Evolutionary conservation across 2,797 vertebrate species (phyloP).

Genomic region (Poecile montanus): DNA sequence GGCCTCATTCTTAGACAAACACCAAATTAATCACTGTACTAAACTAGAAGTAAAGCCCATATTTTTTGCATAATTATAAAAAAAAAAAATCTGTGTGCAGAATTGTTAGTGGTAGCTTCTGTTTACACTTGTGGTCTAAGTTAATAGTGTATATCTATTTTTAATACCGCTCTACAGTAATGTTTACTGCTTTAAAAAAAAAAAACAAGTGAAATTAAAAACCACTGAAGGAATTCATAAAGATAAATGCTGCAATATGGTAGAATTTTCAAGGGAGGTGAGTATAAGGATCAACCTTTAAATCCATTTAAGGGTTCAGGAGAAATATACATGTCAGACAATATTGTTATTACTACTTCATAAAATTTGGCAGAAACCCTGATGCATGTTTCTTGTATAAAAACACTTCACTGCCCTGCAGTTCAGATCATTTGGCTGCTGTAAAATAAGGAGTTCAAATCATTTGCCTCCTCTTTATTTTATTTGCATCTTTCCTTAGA

Average conservation of each 20-base stretch:
- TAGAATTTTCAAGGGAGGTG: conserved; percentile 19
- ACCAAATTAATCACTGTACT: background rate
- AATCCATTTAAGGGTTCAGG: background rate
- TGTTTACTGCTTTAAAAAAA: conserved; percentile 25
- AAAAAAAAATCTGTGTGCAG: background rate
- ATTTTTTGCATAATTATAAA: background rate
- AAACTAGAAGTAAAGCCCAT: background rate
- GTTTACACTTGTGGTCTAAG: background rate
- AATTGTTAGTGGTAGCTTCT: background rate
- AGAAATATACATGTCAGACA: background rate
- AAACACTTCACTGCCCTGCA: background rate
- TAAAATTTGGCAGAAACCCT: conserved; percentile 7
- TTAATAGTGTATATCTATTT: conserved; percentile 7
- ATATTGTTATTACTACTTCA: background rate
- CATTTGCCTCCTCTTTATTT: background rate
- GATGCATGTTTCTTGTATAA: background rate
- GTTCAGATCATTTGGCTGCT: background rate
- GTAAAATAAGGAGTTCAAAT: background rate
- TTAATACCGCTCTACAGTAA: background rate
- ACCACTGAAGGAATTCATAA: background rate
- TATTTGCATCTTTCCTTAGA: background rate
- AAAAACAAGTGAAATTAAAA: background rate
- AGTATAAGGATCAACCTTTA: background rate
- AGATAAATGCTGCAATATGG: conserved; percentile 28
- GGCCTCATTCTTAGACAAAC: background rate